Evolutionary conservation across 1,140 invertebrate species (phyloP), one percentile per base, ranked within the genome.

Genomic region (Pentalonia nigronervosa): DNA sequence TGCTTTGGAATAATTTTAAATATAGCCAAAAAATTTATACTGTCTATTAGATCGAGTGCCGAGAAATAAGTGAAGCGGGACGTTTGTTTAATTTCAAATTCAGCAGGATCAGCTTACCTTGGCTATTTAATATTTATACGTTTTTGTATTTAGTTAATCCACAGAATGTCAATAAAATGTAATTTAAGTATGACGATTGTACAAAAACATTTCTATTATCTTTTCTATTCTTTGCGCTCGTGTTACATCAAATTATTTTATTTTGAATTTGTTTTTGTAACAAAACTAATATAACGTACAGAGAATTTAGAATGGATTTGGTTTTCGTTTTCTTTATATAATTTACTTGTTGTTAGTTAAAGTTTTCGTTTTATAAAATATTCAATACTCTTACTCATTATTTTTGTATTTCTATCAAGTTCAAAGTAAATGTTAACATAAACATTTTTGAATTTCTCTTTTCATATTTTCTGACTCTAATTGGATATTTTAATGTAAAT

Each of bases 181-280:
- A 84, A 84, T 84, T 84, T 84, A 41, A 84, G 83, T 84, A 84
- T 8, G 83, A 84, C 36, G 9, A 25, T 45, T 84, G 36, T 25
- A 45, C 25, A 25, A 84, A 84, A 84, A 41, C 83, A 84, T 41
- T 84, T 84, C 41, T 41, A 25, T 84, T 84, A 41, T 21, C 21
- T 84, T 9, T 84, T 9, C 25, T 84, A 84, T 84, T 41, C 21
- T 30, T 84, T 45, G 83, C 23, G 36, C 83, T 41, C 36, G 41
- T 41, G 23, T 83, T 83, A 36, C 81, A 83, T 23, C 9, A 84
- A 84, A 84, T 84, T 83, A 83, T 83, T 83, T 83, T 36, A 36
- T 83, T 83, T 83, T 83, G 36, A 83, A 83, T 83, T 83, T 83
- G 21, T 84, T 84, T 84, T 41, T 25, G 41, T 84, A 84, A 41